These are phyloP conservation scores for Falcaria lacertinaria DNA, from an alignment of 2,888 invertebrate species.

Conservation along the genomic window DNA sequence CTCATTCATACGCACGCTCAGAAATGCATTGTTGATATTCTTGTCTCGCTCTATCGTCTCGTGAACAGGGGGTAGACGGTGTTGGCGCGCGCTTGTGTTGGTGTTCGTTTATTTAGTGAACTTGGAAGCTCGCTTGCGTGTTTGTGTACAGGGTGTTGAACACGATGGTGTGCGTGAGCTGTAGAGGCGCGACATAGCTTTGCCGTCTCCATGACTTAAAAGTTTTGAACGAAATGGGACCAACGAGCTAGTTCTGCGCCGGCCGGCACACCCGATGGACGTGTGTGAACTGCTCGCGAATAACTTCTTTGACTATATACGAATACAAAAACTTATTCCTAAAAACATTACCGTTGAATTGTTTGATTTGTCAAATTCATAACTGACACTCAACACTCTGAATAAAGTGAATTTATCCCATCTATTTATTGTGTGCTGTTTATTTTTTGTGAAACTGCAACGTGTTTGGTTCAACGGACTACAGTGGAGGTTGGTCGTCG, in stretches of 20 bases:
- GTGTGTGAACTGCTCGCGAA: constrained; percentile 44
- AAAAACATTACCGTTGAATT: constrained; percentile 34
- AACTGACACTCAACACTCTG: constrained; percentile 31
- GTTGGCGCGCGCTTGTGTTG: constrained; percentile 71
- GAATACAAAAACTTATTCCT: constrained; percentile 60
- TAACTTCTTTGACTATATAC: constrained; percentile 69
- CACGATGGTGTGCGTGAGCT: constrained; percentile 68
- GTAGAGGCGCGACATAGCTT: constrained; percentile 80
- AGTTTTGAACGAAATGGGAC: constrained; percentile 73
- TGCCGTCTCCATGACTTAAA: constrained; percentile 80
- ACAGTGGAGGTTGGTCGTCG: constrained; percentile 72
- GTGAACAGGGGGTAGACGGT: constrained; percentile 76
- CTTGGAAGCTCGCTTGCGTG: constrained; percentile 76
- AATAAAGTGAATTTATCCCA: constrained; percentile 51
- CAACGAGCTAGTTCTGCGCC: constrained; percentile 73
- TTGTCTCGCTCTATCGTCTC: constrained; percentile 63
- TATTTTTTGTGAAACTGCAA: constrained; percentile 74
- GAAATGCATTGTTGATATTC: constrained; percentile 76
- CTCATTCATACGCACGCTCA: constrained; percentile 48
- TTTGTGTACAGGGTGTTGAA: constrained; percentile 75
- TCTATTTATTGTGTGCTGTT: constrained; percentile 54
- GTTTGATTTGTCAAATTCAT: constrained; percentile 23
- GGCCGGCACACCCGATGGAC: constrained; percentile 64
- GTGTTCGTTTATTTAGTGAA: constrained; percentile 80
- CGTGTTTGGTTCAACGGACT: constrained; percentile 80